Evolutionary conservation across 2,113 vertebrate genomes (phyloP).

Genomic region (Merops nubicus): DNA sequence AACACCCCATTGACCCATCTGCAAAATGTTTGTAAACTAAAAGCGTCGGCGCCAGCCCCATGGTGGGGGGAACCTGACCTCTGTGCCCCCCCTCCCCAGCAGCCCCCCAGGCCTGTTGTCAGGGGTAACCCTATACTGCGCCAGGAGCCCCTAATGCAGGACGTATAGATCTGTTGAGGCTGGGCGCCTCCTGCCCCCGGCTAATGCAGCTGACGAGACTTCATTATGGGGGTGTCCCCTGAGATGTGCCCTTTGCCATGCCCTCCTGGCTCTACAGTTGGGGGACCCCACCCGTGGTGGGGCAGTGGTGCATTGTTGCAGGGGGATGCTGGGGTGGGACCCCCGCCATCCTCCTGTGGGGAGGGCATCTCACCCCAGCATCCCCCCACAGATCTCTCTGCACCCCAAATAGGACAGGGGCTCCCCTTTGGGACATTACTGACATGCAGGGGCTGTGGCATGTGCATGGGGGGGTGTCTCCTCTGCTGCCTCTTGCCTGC

Average conservation of each 20-base stretch:
- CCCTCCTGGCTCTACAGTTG: neutral
- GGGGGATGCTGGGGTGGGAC: neutral
- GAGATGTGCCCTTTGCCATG: neutral
- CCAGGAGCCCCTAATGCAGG: constrained; percentile 72
- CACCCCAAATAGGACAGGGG: neutral
- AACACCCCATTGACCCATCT: constrained; percentile 61
- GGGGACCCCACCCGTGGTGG: neutral
- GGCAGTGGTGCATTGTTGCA: neutral
- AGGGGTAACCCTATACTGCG: constrained; percentile 67
- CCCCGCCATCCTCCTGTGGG: neutral
- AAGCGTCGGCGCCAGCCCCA: constrained; percentile 64
- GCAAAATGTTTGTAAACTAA: constrained; percentile 79
- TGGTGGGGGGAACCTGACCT: neutral
- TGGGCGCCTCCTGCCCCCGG: constrained; percentile 34
- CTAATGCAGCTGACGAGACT: constrained; percentile 48
- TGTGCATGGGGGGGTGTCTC: neutral
- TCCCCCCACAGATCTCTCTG: neutral
- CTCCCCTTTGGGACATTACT: neutral
- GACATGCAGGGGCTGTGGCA: neutral
- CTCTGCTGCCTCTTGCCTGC: neutral
- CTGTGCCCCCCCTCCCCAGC: neutral
- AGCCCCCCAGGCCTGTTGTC: constrained; percentile 39
- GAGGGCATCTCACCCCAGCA: neutral
- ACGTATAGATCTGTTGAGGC: constrained; percentile 78
- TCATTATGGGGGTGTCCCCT: constrained; percentile 32